Percentiles rank a stretch among this genome's conserved stretches.
Evolutionary conservation across 1,140 invertebrate genomes (phyloP).

Genomic region (Leptopilina clavipes): DNA sequence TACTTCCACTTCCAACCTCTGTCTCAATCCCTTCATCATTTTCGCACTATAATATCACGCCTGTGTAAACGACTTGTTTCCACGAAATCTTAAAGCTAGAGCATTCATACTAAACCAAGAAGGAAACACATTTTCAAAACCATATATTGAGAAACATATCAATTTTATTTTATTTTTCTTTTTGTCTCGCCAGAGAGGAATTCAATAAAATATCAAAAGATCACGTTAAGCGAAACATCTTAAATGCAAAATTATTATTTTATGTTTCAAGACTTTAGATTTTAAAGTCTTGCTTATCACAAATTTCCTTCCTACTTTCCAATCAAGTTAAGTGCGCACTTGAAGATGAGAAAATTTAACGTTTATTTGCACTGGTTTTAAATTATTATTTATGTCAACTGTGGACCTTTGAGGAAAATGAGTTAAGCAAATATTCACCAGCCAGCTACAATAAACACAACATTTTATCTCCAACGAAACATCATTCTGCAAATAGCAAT

Average conservation of each 20-base stretch:
- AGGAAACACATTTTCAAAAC: too few species aligned
- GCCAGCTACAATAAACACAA: conserved; percentile 38
- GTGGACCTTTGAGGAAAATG: conserved; percentile 30
- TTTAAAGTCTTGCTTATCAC: conserved; percentile 13
- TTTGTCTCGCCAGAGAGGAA: too few species aligned
- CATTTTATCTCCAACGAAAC: conserved; percentile 61
- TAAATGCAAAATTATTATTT: neutral
- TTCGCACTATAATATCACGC: conserved; percentile 34
- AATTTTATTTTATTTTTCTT: too few species aligned
- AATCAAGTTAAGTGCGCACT: conserved; percentile 1
- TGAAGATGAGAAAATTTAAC: neutral
- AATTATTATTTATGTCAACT: conserved; percentile 34
- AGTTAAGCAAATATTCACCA: conserved; percentile 50
- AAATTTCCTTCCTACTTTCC: conserved; percentile 10
- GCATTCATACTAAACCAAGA: neutral
- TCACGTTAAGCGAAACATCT: too few species aligned
- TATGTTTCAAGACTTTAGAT: neutral
- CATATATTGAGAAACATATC: too few species aligned
- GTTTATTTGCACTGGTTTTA: neutral
- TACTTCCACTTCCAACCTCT: conserved; percentile 41
- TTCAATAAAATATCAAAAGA: too few species aligned
- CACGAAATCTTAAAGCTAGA: conserved; percentile 29
- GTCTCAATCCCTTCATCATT: conserved; percentile 25
- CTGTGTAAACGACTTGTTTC: conserved; percentile 33
- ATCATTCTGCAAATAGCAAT: conserved; percentile 59